Evolutionary conservation across 2,113 vertebrate genomes (phyloP).

Genomic region (Siniperca knerii): DNA sequence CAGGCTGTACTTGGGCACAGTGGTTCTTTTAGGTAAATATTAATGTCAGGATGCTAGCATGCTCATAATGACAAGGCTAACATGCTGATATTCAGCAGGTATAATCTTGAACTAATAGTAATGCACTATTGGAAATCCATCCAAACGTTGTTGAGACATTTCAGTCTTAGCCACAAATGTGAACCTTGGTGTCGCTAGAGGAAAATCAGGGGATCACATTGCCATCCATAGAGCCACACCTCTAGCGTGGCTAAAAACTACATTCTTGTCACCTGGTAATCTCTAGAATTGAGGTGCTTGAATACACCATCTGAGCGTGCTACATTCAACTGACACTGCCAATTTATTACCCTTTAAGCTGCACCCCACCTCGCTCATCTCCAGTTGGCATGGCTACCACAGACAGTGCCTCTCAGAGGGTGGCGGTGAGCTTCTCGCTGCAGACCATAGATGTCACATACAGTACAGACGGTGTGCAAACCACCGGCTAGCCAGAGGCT

Average conservation of each 20-base stretch:
- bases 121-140: neutral
- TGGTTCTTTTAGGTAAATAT: neutral
- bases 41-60: neutral
- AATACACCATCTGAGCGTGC: constrained; percentile 7
- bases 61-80: neutral
- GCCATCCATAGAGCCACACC: neutral
- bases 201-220: neutral
- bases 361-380: constrained; percentile 46
- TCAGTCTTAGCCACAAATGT: neutral
- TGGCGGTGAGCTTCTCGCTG: constrained; percentile 10
- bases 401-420: constrained; percentile 17
- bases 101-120: neutral
- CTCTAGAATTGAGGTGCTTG: constrained; percentile 23
- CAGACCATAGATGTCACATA: constrained; percentile 41
- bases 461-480: constrained; percentile 52
- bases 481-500: constrained; percentile 41
- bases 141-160: neutral
- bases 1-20: neutral
- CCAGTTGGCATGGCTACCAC: constrained; percentile 41
- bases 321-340: constrained; percentile 45
- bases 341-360: constrained; percentile 38
- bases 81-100: neutral
- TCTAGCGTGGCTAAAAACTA: neutral
- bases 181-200: neutral
- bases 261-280: constrained; percentile 12